Percentiles rank a stretch among this genome's conserved stretches.
Conservation (phyloP, 2,888 invertebrate genomes). For the Acronicta leporina region DNA sequence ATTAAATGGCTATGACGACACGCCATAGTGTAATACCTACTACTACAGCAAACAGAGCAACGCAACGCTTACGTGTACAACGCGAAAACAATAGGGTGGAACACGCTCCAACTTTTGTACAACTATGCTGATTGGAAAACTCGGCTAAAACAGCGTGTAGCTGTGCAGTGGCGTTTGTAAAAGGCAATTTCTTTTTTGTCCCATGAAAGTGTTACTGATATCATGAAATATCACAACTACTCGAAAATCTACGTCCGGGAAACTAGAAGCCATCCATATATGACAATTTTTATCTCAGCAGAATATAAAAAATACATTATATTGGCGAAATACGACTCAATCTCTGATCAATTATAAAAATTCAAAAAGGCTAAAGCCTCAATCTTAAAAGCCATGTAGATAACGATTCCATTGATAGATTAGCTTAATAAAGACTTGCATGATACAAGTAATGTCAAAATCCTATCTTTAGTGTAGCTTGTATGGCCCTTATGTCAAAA, state of each 20-base stretch:
- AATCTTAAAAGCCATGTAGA: no score
- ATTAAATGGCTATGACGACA: constrained; percentile 49
- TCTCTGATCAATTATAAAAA: no score
- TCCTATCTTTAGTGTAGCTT: no score
- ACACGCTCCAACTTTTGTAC: constrained; percentile 66
- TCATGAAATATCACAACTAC: constrained; percentile 12
- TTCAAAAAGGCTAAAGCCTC: no score
- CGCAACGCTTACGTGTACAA: constrained; percentile 37
- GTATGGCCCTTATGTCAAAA: no score
- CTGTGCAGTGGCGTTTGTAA: constrained; percentile 43
- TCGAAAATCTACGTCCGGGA: constrained; percentile 8
- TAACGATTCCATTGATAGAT: no score
- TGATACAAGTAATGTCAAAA: no score
- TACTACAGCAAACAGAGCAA: constrained; percentile 39
- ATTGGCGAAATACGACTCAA: no score
- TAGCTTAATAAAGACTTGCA: no score
- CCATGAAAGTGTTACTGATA: constrained; percentile 26
- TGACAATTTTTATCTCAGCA: no score
- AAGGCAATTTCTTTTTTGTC: constrained; percentile 29
- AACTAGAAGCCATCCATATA: no score
- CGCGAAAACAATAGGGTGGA: constrained; percentile 60
- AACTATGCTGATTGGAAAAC: constrained; percentile 62
- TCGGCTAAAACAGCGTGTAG: constrained; percentile 55
- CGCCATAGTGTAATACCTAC: constrained; percentile 37
- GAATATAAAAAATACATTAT: no score